Base-by-base conservation (phyloP, 2,888 invertebrate species). In the Rapana venosa region DNA sequence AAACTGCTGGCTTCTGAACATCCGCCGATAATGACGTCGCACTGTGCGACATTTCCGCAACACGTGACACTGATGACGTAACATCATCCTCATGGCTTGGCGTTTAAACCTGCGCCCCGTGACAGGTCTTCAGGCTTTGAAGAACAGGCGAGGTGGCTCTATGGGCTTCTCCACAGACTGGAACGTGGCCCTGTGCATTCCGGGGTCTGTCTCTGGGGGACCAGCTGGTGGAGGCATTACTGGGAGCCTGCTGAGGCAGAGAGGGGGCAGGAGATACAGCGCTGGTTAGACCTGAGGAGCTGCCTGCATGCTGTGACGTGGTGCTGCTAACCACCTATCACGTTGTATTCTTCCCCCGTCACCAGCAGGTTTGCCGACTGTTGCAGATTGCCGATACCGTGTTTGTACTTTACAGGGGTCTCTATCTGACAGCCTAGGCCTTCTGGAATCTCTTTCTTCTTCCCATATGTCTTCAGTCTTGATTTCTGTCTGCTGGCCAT, bases 31-130 rank as follows among this genome's bases (percentile, higher is more conserved):
- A 47, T 30, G 81, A 83, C 26, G 36, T 26, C 81, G 8, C 22
- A 6, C 26, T 83, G 81, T 36, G 47, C 6, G 47, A 36, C 22
- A 11, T 47, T 5, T 83, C 36, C 47, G 26, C 26, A 5, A 47
- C 81, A 36, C 47, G 81, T 83, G 81, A 83, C n/a, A 47, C 81
- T 20, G 81, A 83, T 36, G 81, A 83, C 30, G 47, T 36, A 83
- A 47, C 6, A 22, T 22, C 36, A 83, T 83, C 17, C 36, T 83
- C 81, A 2, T 47, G 22, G 2, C 81, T 47, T 13, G 22, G 36
- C 26, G 81, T 47, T n/a, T 36, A 83, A 20, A 81, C 81, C 36
- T 36, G 35, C 36, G 81, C 17, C 81, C 36, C 36, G 26, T 47
- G 47, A 83, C 47, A 47, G 6, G 47, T 6, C 22, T 22, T 47